Conservation (phyloP, 2,888 invertebrate genomes). For the Eilema sororculum region DNA sequence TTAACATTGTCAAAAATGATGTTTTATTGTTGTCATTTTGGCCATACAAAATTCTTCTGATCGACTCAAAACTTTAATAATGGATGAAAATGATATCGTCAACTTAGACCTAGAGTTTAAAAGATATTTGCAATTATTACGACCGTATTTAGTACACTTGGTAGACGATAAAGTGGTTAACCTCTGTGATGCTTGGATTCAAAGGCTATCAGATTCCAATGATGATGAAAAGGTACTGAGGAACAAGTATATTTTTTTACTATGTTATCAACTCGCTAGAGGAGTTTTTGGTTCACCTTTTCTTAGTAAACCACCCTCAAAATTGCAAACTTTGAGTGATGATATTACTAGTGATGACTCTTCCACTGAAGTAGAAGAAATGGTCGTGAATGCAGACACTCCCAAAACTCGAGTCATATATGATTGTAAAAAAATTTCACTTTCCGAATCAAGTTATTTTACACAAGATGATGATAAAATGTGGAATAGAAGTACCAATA, state of each 20-base stretch:
- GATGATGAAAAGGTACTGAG: slow-evolving; percentile 69
- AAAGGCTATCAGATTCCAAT: slow-evolving; percentile 66
- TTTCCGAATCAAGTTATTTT: slow-evolving; percentile 57
- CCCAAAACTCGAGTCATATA: slow-evolving; percentile 58
- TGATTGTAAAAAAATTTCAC: slow-evolving; percentile 49
- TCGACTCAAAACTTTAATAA: slow-evolving; percentile 35
- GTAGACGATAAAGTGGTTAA: slow-evolving; percentile 65
- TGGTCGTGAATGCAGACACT: slow-evolving; percentile 63
- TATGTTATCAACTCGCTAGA: slow-evolving; percentile 77
- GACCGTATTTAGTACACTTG: slow-evolving; percentile 71
- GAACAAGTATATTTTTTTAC: slow-evolving; percentile 74
- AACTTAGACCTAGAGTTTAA: slow-evolving; percentile 75
- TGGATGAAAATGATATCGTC: slow-evolving; percentile 64
- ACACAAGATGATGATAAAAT: slow-evolving; percentile 51
- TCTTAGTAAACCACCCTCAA: slow-evolving; percentile 60
- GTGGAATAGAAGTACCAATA: slow-evolving; percentile 42
- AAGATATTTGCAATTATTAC: slow-evolving; percentile 74
- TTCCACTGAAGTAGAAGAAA: slow-evolving; percentile 67
- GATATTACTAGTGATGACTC: slow-evolving; percentile 63
- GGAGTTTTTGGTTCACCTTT: slow-evolving; percentile 74
- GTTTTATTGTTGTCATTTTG: slow-evolving; percentile 30
- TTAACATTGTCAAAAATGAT: slow-evolving; percentile 14
- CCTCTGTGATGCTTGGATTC: slow-evolving; percentile 78
- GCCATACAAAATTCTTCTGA: slow-evolving; percentile 23
- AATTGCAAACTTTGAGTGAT: slow-evolving; percentile 60